Conservation (phyloP, 2,113 vertebrate species). For the Istiophorus platypterus region DNA sequence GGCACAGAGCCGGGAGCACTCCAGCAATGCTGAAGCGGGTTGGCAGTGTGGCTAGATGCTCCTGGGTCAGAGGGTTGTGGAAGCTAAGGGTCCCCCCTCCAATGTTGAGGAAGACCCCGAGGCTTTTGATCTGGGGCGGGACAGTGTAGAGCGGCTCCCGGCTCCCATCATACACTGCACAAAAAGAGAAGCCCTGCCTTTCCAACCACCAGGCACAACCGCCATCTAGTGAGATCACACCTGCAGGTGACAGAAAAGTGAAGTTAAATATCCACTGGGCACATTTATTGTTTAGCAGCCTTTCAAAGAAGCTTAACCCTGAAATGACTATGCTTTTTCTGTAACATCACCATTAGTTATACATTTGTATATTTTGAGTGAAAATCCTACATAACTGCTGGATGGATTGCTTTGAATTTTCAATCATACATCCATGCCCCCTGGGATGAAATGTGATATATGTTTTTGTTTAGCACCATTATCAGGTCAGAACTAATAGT, state of each 20-base stretch:
- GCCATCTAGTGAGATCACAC: conserved; percentile 72
- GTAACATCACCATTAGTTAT: too few species aligned
- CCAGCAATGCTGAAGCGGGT: conserved; percentile 68
- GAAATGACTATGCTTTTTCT: too few species aligned
- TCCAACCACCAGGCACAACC: conserved; percentile 76
- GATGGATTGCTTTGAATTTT: background rate
- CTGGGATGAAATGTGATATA: too few species aligned
- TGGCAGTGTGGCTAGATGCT: conserved; percentile 76
- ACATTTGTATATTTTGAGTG: too few species aligned
- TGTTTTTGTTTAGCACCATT: too few species aligned
- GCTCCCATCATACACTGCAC: conserved; percentile 68
- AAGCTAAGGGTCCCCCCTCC: conserved; percentile 78
- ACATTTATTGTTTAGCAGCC: too few species aligned
- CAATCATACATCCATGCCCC: background rate
- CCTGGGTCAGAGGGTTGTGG: conserved; percentile 80
- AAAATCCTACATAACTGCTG: too few species aligned
- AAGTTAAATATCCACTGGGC: too few species aligned
- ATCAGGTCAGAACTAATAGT: too few species aligned
- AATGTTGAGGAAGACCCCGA: conserved; percentile 81
- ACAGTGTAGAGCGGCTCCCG: conserved; percentile 69
- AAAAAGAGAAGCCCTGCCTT: conserved; percentile 61
- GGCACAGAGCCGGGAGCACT: conserved; percentile 71
- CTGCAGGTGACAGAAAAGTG: conserved; percentile 49
- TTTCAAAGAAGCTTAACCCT: too few species aligned
- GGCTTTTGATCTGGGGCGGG: conserved; percentile 77